These are phyloP conservation scores for Nixonia krombeini DNA, from an alignment of 1,140 invertebrate genomes.

Conservation along the genomic window DNA sequence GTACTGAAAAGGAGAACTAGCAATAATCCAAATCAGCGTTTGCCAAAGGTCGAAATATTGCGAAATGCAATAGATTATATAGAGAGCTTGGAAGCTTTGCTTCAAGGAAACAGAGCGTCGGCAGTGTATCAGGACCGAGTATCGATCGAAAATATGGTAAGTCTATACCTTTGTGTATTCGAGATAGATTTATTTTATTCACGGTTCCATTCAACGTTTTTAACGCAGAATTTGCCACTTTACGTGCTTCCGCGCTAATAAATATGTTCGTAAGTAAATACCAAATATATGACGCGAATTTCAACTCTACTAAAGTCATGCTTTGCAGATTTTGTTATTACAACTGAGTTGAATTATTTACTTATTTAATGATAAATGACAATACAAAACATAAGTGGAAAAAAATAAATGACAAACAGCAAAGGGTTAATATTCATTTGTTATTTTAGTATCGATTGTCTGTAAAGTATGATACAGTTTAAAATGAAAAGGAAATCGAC, in stretches of 20 bases:
- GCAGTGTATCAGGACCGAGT: conserved; percentile 55
- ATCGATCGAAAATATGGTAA: conserved; percentile 60
- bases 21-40: conserved; percentile 93
- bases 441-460: not conserved
- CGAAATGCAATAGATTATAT: conserved; percentile 98
- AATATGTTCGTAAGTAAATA: too few relatives aligned
- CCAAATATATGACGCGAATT: too few relatives aligned
- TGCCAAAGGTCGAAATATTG: conserved; percentile 98
- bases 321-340: too few relatives aligned
- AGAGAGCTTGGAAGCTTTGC: conserved; percentile 90
- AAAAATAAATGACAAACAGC: too few relatives aligned
- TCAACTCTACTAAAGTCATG: too few relatives aligned
- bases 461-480: not conserved
- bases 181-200: not conserved
- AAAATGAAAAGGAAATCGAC: not conserved
- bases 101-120: conserved; percentile 74
- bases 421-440: not conserved
- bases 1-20: conserved; percentile 92
- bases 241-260: not conserved
- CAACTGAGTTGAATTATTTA: too few relatives aligned
- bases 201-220: too few relatives aligned
- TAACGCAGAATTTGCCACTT: too few relatives aligned
- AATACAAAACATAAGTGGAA: too few relatives aligned
- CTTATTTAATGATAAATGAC: too few relatives aligned
- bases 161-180: conserved; percentile 18